These are phyloP conservation scores for Rotaria macrura DNA, from an alignment of 2,888 invertebrate species.

Conservation along the genomic window DNA sequence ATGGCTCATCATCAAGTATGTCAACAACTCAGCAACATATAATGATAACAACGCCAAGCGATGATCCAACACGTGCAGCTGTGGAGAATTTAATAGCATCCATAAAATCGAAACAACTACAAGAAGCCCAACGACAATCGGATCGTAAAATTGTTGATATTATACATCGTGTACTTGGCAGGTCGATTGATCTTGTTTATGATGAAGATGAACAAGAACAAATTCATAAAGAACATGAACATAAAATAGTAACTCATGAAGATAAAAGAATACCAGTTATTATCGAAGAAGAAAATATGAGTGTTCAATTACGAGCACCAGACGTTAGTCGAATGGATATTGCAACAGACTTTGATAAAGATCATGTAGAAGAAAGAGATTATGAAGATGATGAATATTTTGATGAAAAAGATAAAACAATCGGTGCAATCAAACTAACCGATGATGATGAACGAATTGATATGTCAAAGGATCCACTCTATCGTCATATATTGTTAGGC, in stretches of 20 bases:
- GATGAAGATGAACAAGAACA: neutral
- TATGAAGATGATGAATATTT: neutral
- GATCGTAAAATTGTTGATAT: slow-evolving; percentile 31
- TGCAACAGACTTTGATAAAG: neutral
- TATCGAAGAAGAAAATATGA: neutral
- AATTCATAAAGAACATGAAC: neutral
- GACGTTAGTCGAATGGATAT: neutral
- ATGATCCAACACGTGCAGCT: slow-evolving; percentile 9
- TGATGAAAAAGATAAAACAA: neutral
- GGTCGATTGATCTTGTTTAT: neutral
- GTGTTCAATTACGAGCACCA: neutral
- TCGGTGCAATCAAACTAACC: neutral
- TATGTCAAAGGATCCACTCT: neutral
- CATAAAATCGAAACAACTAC: slow-evolving; percentile 27
- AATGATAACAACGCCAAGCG: neutral
- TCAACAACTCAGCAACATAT: neutral
- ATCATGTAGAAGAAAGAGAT: neutral
- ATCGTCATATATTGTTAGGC: neutral
- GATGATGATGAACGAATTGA: slow-evolving; percentile 1
- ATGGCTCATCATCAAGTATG: neutral
- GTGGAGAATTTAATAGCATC: slow-evolving; percentile 32
- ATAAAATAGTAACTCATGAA: neutral
- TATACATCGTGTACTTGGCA: slow-evolving; percentile 11
- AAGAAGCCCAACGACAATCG: slow-evolving; percentile 24
- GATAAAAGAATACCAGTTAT: neutral